Base-by-base conservation (phyloP, 2,113 vertebrate genomes). In the Suncus etruscus region DNA sequence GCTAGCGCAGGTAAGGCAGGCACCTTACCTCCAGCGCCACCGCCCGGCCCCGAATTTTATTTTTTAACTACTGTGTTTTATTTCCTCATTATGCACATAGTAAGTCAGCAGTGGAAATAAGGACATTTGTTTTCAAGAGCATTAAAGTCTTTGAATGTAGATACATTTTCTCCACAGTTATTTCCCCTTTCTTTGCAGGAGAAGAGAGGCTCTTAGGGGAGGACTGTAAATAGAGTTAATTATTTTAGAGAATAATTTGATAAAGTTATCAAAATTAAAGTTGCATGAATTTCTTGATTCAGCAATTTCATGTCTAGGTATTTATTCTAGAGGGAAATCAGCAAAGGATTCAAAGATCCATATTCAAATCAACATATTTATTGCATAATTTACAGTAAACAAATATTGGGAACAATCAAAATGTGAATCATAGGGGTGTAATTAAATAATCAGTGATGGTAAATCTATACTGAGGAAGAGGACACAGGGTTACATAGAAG, bases 51-150 rank as follows among this genome's bases (percentile, higher is more conserved):
- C n/a, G n/a, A n/a, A n/a, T n/a, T 5, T 39, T 39, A 86, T 93
- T 83, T 12, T 51, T 18, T 15, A 3, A 69, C 85, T 93, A 45
- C 22, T 66, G 22, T 77, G 51, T 88, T 95, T 97, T 96, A 70
- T 90, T 94, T 95, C 51, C 83, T 90, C 4, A 87, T 90, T 84
- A 89, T 18, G 16, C 48, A 96, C 66, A 88, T 75, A n/a, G 61
- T 63, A 95, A 72, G 86, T 95, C 15, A 94, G 77, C 77, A 85
- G 68, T 58, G 61, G 75, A 95, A 91, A 89, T 18, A 93, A 31
- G 68, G 32, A 69, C 8, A 18, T 25, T 72, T 32, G 32, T 92
- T 91, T 83, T 79, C 91, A 90, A 47, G 85, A 78, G 22, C 8
- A 5, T 47, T 3, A 39, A 10, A 69, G 18, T 48, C 70, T 90